Conservation (phyloP, 2,797 vertebrate genomes). For the Micromesistius poutassou region DNA sequence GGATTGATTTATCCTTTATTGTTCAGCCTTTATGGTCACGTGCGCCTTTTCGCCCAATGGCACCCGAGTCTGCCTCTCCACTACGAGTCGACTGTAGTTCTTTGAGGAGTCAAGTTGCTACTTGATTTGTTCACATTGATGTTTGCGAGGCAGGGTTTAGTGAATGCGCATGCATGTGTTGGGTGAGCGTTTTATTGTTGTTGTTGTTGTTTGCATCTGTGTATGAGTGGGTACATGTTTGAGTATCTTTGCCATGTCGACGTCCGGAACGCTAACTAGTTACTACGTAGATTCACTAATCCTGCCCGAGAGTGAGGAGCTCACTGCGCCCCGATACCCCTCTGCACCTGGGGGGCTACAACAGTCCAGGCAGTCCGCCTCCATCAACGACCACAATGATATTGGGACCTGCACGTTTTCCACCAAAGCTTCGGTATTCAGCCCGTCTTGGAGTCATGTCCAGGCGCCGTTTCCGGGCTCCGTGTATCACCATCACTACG, state of each 20-base stretch:
- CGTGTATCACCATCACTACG: constrained; percentile 88
- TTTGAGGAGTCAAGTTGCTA: constrained; percentile 88
- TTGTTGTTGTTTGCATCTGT: constrained; percentile 43
- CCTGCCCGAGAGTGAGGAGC: constrained; percentile 88
- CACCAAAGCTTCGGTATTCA: constrained; percentile 85
- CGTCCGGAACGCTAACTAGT: constrained; percentile 89
- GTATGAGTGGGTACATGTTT: constrained; percentile 50
- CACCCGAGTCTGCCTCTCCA: constrained; percentile 79
- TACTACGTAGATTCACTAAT: constrained; percentile 98
- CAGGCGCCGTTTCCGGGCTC: constrained; percentile 80
- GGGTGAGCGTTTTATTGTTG: constrained; percentile 13
- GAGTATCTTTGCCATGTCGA: constrained; percentile 82
- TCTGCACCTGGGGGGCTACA: constrained; percentile 80
- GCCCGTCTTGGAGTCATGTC: constrained; percentile 87
- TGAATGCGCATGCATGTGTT: constrained; percentile 50
- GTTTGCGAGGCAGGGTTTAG: constrained; percentile 52
- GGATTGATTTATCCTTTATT: constrained; percentile 98
- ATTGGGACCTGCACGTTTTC: constrained; percentile 88
- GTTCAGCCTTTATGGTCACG: constrained; percentile 89
- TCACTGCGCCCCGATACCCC: constrained; percentile 80
- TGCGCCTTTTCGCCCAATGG: constrained; percentile 76
- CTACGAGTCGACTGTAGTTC: constrained; percentile 96
- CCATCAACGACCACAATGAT: constrained; percentile 82
- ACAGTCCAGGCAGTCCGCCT: constrained; percentile 75
- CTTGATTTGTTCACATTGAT: constrained; percentile 89